These are phyloP conservation scores for Larimichthys polyactis DNA, from an alignment of 2,113 vertebrate species.

Conservation along the genomic window DNA sequence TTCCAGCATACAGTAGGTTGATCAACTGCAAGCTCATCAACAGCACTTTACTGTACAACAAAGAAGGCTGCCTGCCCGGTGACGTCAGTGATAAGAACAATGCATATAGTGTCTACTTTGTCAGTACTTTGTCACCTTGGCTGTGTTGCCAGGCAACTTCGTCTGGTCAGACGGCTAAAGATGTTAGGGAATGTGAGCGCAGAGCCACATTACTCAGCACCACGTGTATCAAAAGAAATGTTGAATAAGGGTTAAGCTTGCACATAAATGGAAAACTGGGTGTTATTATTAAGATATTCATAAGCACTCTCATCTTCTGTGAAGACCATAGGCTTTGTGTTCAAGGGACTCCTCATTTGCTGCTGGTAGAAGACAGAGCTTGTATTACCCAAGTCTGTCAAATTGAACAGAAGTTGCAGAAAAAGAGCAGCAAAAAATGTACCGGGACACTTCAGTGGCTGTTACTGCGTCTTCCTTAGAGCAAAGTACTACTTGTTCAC, in stretches of 20 bases:
- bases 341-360: too few species aligned
- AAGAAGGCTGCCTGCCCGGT: slow-evolving; percentile 93
- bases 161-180: slow-evolving; percentile 94
- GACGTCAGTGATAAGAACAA: slow-evolving; percentile 96
- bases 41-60: slow-evolving; percentile 93
- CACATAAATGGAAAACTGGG: not conserved
- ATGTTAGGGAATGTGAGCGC: slow-evolving; percentile 89
- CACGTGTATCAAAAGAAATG: not conserved
- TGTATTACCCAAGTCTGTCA: too few species aligned
- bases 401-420: too few species aligned
- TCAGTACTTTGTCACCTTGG: slow-evolving; percentile 97
- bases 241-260: too few species aligned
- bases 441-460: too few species aligned
- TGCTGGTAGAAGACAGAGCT: too few species aligned
- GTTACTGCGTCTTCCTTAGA: too few species aligned
- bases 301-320: too few species aligned
- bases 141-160: slow-evolving; percentile 96
- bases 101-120: slow-evolving; percentile 99
- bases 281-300: too few species aligned
- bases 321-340: too few species aligned
- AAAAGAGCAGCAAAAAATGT: too few species aligned
- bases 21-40: slow-evolving; percentile 92
- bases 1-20: slow-evolving; percentile 82
- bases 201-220: not conserved
- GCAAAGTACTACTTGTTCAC: too few species aligned